phyloP scores from a whole-genome alignment of 2,113 vertebrate species.

The Rallus limicola region DNA sequence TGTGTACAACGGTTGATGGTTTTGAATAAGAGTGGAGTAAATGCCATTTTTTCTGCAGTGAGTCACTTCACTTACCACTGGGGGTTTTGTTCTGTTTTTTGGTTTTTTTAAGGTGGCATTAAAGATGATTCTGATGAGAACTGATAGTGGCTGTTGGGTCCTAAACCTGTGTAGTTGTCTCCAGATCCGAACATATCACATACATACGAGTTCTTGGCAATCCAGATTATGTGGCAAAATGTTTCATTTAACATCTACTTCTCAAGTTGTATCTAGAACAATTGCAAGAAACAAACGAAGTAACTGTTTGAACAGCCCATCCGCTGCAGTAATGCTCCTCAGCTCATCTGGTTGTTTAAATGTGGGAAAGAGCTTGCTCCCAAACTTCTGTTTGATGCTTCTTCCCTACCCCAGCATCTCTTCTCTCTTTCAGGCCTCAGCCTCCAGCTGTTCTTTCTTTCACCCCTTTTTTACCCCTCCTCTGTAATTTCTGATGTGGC shows the following conservation, averaged over 20 bases:
- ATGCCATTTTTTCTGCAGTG: not conserved
- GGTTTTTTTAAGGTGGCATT: slow-evolving; percentile 2
- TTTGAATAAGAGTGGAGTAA: slow-evolving; percentile 29
- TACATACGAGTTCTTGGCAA: not conserved
- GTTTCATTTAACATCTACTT: not conserved
- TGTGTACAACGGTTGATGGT: not conserved
- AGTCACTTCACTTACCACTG: not conserved
- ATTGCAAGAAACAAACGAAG: not conserved
- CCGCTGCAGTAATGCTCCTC: not conserved
- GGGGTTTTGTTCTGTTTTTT: not conserved
- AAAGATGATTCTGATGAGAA: not conserved
- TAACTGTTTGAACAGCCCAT: not conserved
- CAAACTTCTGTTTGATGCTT: not conserved
- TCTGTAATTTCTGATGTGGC: not conserved
- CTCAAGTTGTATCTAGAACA: not conserved
- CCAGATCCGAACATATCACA: not conserved
- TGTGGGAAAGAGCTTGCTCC: not conserved
- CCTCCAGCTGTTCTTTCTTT: not conserved
- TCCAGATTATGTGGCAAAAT: not conserved
- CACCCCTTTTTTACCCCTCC: not conserved
- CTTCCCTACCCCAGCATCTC: not conserved
- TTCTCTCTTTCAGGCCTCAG: not conserved
- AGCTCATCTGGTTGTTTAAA: not conserved
- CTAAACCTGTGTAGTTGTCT: not conserved
- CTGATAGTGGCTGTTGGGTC: not conserved